A percentile compares a stretch with the other conserved stretches of the same genome.
These are phyloP conservation scores for Poeciliopsis infans DNA, from an alignment of 2,797 vertebrate species.

Conservation along the genomic window DNA sequence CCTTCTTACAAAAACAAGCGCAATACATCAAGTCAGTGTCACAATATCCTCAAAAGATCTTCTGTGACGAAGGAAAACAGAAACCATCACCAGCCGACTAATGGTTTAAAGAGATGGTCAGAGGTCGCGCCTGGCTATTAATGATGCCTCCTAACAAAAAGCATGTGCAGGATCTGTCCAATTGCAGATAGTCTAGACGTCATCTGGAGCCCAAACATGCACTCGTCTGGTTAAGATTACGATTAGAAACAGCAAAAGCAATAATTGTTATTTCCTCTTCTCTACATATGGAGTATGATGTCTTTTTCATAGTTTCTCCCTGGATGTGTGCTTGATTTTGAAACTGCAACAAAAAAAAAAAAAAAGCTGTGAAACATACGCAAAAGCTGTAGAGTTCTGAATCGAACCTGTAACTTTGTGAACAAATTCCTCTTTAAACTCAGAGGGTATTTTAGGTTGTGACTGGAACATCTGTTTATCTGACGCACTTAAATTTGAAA, in stretches of 20 bases:
- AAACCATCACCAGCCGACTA: conserved; percentile 74
- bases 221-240: conserved; percentile 69
- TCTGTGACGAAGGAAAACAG: conserved; percentile 69
- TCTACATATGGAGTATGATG: background rate
- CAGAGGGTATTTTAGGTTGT: conserved; percentile 10
- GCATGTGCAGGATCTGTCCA: conserved; percentile 61
- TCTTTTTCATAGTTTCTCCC: conserved; percentile 3
- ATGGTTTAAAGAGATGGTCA: conserved; percentile 79
- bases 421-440: conserved; percentile 7
- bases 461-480: conserved; percentile 32
- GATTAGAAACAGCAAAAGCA: conserved; percentile 67
- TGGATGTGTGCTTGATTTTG: background rate
- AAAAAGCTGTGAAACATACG: background rate
- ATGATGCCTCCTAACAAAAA: conserved; percentile 76
- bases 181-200: conserved; percentile 51
- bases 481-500: conserved; percentile 38
- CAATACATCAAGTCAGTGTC: conserved; percentile 25
- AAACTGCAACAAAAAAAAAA: background rate
- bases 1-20: conserved; percentile 13
- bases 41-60: conserved; percentile 50
- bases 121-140: conserved; percentile 75
- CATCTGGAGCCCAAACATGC: conserved; percentile 61
- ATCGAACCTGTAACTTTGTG: conserved; percentile 10
- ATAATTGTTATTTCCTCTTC: conserved; percentile 1
- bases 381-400: background rate